Conservation (phyloP, 2,797 vertebrate genomes). For the Sebastiscus tertius region DNA sequence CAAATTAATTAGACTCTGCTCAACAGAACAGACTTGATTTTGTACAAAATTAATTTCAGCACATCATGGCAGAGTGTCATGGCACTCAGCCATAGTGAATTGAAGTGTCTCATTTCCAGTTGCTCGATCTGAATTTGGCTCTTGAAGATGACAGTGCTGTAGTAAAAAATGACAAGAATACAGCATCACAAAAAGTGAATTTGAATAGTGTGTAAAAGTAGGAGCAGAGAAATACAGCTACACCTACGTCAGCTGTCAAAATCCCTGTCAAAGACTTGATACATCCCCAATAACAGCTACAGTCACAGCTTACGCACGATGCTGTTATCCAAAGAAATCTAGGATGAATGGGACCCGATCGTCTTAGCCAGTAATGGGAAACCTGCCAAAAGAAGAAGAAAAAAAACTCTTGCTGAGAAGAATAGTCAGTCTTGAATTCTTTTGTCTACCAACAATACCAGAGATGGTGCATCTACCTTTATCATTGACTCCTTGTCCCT, state of each 20-base stretch:
- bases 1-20: constrained; percentile 34
- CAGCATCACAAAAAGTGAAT: background rate
- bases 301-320: constrained; percentile 1
- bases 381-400: constrained; percentile 20
- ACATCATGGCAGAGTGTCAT: constrained; percentile 18
- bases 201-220: background rate
- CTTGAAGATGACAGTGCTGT: constrained; percentile 2
- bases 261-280: constrained; percentile 8
- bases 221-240: background rate
- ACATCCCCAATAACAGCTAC: constrained; percentile 1
- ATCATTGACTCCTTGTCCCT: constrained; percentile 28
- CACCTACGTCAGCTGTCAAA: constrained; percentile 12
- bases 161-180: constrained; percentile 16
- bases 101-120: constrained; percentile 27
- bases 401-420: background rate
- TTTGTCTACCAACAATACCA: constrained; percentile 28
- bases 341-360: constrained; percentile 1
- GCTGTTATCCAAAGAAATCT: constrained; percentile 3
- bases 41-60: constrained; percentile 28
- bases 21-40: constrained; percentile 32
- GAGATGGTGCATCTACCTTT: constrained; percentile 20
- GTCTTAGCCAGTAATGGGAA: constrained; percentile 13
- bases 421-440: constrained; percentile 24
- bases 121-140: constrained; percentile 17
- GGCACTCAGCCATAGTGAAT: background rate